Base-by-base conservation (phyloP, 2,797 vertebrate species). In the Gobionotothen gibberifrons region DNA sequence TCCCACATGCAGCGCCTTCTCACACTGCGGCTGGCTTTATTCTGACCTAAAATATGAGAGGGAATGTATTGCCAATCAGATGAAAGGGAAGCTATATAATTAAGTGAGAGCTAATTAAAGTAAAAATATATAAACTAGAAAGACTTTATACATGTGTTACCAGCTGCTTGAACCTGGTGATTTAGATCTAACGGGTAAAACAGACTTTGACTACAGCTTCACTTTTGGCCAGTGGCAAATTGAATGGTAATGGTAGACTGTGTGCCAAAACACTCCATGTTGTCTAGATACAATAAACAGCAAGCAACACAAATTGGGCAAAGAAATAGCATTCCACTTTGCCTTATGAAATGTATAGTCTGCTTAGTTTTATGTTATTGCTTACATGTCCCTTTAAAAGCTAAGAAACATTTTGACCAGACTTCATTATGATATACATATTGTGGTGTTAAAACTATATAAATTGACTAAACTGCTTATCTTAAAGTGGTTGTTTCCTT, bases 1-100 rank as follows among this genome's bases (percentile, higher is more conserved):
- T 80, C 82, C 85, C 71, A 89, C 89, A 84, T 75, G 75, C 47
- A 58, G 66, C n/a, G 54, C 70, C 72, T 43, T 79, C 74, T 85
- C 81, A 82, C 22, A 51, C 61, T 17, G 68, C 72, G 26, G 36
- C 53, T 59, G 42, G 46, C 46, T 64, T 86, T 85, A 61, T 76
- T 78, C 71, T 73, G 64, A 79, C 62, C 69, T 9, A 36, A 7
- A 36, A 36, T 4, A 39, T 66, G 70, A 56, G 39, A 76, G 46
- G 67, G 32, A 74, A 79, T 61, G 60, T 36, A 58, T n/a, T 47
- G 52, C 55, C 69, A 66, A 78, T 69, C 21, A 57, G 13, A 29
- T 40, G 40, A 85, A 52, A 72, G 55, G 60, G 2, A 60, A 67
- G 36, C n/a, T 51, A 48, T 63, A 48, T 68, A 63, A 74, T 74